Evolutionary conservation across 2,797 vertebrate genomes (phyloP), one percentile per base, ranked within the genome.

Genomic region (Picus viridis): DNA sequence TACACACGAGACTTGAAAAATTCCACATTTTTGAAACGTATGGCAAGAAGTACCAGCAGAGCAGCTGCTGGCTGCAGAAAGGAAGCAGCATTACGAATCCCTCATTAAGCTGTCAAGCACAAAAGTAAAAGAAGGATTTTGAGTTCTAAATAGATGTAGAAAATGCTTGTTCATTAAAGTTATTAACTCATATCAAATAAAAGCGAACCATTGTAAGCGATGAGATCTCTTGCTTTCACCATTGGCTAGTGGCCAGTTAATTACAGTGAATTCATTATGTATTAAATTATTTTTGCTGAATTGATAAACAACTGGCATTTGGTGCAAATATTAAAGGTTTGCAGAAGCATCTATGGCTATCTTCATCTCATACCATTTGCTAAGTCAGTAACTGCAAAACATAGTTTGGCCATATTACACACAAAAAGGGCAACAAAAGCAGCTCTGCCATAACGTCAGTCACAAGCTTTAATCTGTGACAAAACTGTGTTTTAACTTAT

Each of bases 191-290:
- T 83, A 71, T 45, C 57, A 89, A 93, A 53, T n/a, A 79, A 85
- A 83, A 62, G 5, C 62, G 71, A 74, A 90, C 77, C 65, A 68
- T 1, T n/a, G 19, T 12, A 70, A 70, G 16, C 23, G 62, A 79
- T 64, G 71, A 71, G 36, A 83, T 83, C 17, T 80, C 41, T 90
- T 49, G 45, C n/a, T 89, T 92, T 83, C 56, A 90, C 85, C 72
- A 13, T 3, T 90, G 90, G 81, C 72, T 84, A 77, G 19, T 24
- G 53, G 56, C 83, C 94, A 92, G 54, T 72, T 87, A 91, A 92
- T 93, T 95, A 92, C 17, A 65, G 29, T 7, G 43, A 86, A 88
- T 80, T 93, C 86, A 88, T 83, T 92, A 68, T 6, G n/a, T 76
- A 71, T 73, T 64, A 36, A 82, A 88, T 90, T 56, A 69, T 79